Percentiles rank a stretch among this genome's conserved stretches.
phyloP scores from a whole-genome alignment of 2,888 invertebrate genomes.

The Agrotis ipsilon region DNA sequence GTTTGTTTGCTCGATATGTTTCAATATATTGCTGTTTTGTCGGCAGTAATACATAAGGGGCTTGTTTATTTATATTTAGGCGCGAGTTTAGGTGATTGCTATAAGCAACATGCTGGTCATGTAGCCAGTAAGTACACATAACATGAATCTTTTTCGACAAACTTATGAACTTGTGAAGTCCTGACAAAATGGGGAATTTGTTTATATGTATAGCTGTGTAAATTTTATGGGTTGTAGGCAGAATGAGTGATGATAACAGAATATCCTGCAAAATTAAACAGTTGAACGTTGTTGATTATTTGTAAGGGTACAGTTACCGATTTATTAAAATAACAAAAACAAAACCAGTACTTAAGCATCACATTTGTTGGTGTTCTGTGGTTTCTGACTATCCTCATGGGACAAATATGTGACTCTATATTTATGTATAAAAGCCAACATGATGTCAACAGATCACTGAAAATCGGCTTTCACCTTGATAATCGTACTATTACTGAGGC shows the following conservation, averaged over 20 bases:
- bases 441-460: too few relatives aligned
- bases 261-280: neutral
- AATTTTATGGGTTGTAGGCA: neutral
- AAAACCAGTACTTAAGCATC: too few relatives aligned
- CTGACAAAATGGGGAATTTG: neutral
- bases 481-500: too few relatives aligned
- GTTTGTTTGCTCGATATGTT: conserved; percentile 58
- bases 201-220: too few relatives aligned
- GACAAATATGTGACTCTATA: too few relatives aligned
- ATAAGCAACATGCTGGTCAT: conserved; percentile 32
- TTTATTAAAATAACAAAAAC: too few relatives aligned
- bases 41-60: conserved; percentile 50
- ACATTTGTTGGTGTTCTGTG: too few relatives aligned
- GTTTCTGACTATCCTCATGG: too few relatives aligned
- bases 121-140: neutral
- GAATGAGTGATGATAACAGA: neutral
- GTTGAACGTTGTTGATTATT: neutral
- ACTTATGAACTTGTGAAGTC: conserved; percentile 6
- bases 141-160: conserved; percentile 29
- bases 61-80: conserved; percentile 48
- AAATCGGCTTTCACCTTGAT: too few relatives aligned
- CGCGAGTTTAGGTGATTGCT: conserved; percentile 41
- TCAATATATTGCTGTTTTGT: conserved; percentile 63
- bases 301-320: too few relatives aligned
- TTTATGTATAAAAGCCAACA: too few relatives aligned